phyloP scores from a whole-genome alignment of 2,888 invertebrate genomes.

The Selenia dentaria region DNA sequence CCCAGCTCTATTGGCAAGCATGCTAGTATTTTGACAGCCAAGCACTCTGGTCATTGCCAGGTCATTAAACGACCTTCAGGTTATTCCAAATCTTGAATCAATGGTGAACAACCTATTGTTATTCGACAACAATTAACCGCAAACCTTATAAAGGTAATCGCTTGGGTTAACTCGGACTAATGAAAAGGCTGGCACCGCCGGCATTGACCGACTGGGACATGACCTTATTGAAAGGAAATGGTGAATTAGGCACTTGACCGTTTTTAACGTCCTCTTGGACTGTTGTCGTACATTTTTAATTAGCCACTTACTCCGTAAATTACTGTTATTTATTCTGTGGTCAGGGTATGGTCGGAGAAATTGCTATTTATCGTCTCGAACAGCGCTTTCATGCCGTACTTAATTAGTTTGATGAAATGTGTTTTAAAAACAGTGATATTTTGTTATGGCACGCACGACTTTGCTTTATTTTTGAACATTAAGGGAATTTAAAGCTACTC shows the following conservation, averaged over 20 bases:
- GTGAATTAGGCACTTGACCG: slow-evolving; percentile 15
- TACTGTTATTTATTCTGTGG: no score
- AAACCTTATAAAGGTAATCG: slow-evolving; percentile 24
- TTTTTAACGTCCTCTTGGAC: slow-evolving; percentile 13
- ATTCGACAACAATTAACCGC: slow-evolving; percentile 42
- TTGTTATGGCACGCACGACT: no score
- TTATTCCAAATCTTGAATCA: slow-evolving; percentile 40
- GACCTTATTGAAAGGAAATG: slow-evolving; percentile 16
- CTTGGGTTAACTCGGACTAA: slow-evolving; percentile 14
- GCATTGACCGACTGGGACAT: slow-evolving; percentile 30
- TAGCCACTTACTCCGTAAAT: neutral
- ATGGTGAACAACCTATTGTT: slow-evolving; percentile 48
- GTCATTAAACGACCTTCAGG: slow-evolving; percentile 25
- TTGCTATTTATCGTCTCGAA: neutral
- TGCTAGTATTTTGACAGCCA: neutral
- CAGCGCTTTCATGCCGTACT: neutral
- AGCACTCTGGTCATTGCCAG: slow-evolving; percentile 46
- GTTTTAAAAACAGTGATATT: no score
- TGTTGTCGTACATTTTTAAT: slow-evolving; percentile 14
- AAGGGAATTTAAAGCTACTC: no score
- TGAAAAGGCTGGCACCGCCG: slow-evolving; percentile 14
- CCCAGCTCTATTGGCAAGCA: no score
- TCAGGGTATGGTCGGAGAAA: slow-evolving; percentile 1
- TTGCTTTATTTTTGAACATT: no score
- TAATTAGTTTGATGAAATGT: no score